phyloP scores from a whole-genome alignment of 2,797 vertebrate species.

The Natrix natrix region DNA sequence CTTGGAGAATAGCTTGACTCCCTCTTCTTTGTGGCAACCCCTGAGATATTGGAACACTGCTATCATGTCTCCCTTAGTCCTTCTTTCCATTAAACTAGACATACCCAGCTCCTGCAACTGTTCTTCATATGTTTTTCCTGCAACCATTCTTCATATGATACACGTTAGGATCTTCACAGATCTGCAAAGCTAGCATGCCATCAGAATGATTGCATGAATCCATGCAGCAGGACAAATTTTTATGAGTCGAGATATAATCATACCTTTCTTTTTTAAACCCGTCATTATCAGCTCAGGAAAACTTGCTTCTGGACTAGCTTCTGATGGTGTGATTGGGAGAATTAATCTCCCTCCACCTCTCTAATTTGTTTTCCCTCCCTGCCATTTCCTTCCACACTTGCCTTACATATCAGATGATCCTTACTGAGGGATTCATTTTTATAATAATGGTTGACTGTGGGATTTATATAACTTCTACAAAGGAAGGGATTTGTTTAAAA shows the following conservation, averaged over 20 bases:
- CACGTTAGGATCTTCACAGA: neutral
- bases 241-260: neutral
- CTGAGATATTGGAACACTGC: too few species aligned
- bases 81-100: too few species aligned
- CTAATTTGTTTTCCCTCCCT: neutral
- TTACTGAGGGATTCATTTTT: neutral
- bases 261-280: neutral
- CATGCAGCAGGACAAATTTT: neutral
- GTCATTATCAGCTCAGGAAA: neutral
- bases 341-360: neutral
- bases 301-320: neutral
- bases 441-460: neutral
- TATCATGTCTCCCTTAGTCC: too few species aligned
- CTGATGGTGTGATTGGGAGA: neutral
- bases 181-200: neutral
- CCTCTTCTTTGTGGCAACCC: too few species aligned
- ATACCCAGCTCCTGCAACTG: too few species aligned
- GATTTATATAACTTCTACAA: neutral
- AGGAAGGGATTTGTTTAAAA: neutral
- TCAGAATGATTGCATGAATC: neutral
- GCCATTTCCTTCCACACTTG: neutral
- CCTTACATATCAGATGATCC: neutral
- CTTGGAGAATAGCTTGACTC: too few species aligned
- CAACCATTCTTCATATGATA: neutral
- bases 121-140: too few species aligned